Evolutionary conservation across 2,113 vertebrate species (phyloP).

Genomic region (Crypturellus undulatus): DNA sequence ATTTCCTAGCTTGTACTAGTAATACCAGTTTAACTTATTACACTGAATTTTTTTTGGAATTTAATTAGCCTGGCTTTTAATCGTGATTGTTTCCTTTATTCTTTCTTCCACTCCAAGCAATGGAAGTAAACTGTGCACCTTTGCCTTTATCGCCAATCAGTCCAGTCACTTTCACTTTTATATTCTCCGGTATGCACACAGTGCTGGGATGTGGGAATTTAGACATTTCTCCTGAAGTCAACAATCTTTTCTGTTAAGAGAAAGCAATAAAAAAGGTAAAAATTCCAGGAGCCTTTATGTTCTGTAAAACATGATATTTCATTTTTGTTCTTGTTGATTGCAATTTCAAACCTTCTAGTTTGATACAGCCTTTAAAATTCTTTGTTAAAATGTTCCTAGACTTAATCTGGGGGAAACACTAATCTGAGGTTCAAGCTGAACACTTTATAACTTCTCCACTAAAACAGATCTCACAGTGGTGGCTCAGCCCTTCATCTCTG

Average conservation of each 20-base stretch:
- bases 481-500: not conserved
- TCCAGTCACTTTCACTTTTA: slow-evolving; percentile 26
- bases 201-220: not conserved
- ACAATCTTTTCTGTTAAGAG: not conserved
- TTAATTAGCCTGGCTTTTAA: slow-evolving; percentile 64
- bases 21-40: slow-evolving; percentile 38
- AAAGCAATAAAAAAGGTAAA: not conserved
- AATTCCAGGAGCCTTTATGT: not conserved
- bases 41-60: slow-evolving; percentile 25
- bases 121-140: not conserved
- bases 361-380: not conserved
- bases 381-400: not conserved
- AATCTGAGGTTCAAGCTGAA: not conserved
- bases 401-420: not conserved
- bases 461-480: not conserved
- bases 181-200: not conserved
- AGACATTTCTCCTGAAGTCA: not conserved
- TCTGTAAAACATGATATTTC: not conserved
- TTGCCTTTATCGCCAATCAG: slow-evolving; percentile 40
- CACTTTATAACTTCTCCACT: not conserved
- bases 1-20: slow-evolving; percentile 29
- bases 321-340: not conserved
- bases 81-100: slow-evolving; percentile 46
- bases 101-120: not conserved
- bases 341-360: not conserved